Conservation (phyloP, 2,888 invertebrate genomes). For the Nebria brevicollis region DNA sequence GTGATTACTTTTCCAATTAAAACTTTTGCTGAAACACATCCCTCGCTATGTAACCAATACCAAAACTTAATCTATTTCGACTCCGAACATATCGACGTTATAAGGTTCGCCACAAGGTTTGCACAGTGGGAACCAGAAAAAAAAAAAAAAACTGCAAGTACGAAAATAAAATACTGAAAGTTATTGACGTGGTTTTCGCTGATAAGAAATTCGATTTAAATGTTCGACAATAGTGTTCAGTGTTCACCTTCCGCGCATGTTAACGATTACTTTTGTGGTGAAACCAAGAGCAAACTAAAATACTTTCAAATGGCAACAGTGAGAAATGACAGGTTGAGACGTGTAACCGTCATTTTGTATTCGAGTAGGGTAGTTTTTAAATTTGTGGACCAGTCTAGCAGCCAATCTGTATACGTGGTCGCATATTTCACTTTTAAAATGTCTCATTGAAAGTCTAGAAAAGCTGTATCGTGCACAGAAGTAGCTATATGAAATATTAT, state of each 20-base stretch:
- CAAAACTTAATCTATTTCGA: background rate
- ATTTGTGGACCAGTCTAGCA: background rate
- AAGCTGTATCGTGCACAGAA: background rate
- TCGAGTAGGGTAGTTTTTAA: background rate
- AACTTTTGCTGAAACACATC: constrained; percentile 11
- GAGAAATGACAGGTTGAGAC: background rate
- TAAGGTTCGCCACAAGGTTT: background rate
- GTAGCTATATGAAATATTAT: background rate
- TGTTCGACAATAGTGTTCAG: background rate
- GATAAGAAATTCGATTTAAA: constrained; percentile 1
- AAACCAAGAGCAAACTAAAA: background rate
- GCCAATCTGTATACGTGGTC: background rate
- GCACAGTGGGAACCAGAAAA: background rate
- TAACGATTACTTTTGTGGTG: background rate
- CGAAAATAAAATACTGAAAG: background rate
- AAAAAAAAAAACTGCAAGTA: background rate
- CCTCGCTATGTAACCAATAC: background rate
- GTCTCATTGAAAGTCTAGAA: background rate
- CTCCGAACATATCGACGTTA: background rate
- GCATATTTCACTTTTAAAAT: background rate
- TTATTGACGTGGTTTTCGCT: background rate
- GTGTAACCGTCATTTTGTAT: background rate
- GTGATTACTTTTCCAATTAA: constrained; percentile 44
- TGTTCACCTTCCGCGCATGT: background rate
- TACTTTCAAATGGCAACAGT: background rate